These are phyloP conservation scores for Pocota personata DNA, from an alignment of 2,888 invertebrate species.

Conservation along the genomic window DNA sequence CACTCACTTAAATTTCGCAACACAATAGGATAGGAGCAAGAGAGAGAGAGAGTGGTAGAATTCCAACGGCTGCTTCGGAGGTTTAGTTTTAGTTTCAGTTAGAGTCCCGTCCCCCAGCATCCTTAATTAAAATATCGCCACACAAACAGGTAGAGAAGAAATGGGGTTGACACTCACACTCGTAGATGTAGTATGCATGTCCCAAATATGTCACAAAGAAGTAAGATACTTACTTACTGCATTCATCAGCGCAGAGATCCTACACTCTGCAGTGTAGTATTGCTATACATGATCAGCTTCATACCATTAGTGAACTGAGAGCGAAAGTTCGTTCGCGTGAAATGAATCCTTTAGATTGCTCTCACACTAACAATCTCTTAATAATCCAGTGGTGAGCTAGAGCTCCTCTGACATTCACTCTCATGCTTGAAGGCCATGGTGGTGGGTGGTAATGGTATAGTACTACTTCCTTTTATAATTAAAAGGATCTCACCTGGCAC, in stretches of 20 bases:
- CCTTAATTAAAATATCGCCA: conserved; percentile 69
- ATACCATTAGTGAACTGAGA: background rate
- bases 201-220: conserved; percentile 58
- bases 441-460: background rate
- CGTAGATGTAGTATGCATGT: conserved; percentile 13
- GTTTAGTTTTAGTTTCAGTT: conserved; percentile 39
- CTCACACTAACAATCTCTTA: conserved; percentile 34
- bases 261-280: background rate
- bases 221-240: conserved; percentile 32
- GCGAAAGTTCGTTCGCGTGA: conserved; percentile 20
- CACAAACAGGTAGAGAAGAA: conserved; percentile 31
- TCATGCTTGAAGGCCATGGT: background rate
- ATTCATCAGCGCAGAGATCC: conserved; percentile 37
- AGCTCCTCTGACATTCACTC: conserved; percentile 2
- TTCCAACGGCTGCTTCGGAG: background rate
- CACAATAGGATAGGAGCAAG: conserved; percentile 10
- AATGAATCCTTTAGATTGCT: conserved; percentile 10
- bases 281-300: conserved; percentile 32
- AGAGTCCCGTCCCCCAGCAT: background rate
- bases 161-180: conserved; percentile 44
- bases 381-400: conserved; percentile 2
- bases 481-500: conserved; percentile 71
- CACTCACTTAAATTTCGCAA: conserved; percentile 65
- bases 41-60: background rate
- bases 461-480: conserved; percentile 52